Evolutionary conservation across 2,113 vertebrate species (phyloP).

Genomic region (Cygnus atratus): DNA sequence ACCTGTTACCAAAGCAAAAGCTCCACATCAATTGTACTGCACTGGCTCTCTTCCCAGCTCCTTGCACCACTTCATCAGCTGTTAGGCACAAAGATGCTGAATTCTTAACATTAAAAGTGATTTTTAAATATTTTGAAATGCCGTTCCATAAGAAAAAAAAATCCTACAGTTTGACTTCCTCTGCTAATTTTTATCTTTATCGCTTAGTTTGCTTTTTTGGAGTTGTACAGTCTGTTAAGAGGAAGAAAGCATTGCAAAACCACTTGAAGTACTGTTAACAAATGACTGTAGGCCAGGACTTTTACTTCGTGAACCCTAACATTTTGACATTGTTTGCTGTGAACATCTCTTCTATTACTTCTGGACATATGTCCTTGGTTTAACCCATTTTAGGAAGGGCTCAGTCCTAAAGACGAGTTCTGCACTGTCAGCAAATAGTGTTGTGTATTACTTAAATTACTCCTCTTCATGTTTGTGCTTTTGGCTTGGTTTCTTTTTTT

Average conservation of each 20-base stretch:
- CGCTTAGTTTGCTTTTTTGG: constrained; percentile 47
- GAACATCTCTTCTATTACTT: background rate
- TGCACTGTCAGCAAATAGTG: background rate
- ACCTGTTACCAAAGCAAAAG: constrained; percentile 59
- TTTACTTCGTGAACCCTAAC: constrained; percentile 12
- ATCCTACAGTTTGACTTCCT: constrained; percentile 44
- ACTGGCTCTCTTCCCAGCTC: constrained; percentile 42
- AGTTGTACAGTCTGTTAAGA: constrained; percentile 1
- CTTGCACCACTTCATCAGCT: constrained; percentile 43
- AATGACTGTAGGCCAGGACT: background rate
- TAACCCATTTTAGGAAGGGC: background rate
- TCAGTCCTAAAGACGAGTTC: background rate
- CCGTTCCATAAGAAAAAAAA: background rate
- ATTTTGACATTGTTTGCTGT: constrained; percentile 24
- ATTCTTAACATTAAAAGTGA: constrained; percentile 22
- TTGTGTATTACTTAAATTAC: background rate
- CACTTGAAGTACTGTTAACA: background rate
- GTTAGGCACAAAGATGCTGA: constrained; percentile 5
- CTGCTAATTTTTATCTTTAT: constrained; percentile 52
- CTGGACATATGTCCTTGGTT: background rate
- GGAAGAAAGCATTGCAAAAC: constrained; percentile 55
- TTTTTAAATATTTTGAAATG: constrained; percentile 39
- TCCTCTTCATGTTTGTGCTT: background rate
- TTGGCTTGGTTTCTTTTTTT: background rate
- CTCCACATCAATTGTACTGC: constrained; percentile 49